A percentile compares a stretch with the other conserved stretches of the same genome.
Conservation (phyloP, 2,888 invertebrate species). For the Lypha dubia region DNA sequence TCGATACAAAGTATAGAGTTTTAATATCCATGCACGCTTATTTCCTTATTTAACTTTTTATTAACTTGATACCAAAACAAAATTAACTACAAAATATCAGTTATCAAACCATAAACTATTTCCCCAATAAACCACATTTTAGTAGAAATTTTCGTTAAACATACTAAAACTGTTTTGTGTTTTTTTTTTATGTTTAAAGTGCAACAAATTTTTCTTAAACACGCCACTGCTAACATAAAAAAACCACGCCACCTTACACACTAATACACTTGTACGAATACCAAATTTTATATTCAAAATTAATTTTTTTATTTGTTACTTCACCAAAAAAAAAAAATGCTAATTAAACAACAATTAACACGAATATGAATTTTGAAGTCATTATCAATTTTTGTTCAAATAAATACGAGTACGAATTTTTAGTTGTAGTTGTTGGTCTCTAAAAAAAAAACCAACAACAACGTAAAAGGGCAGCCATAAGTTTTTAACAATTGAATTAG, state of each 20-base stretch:
- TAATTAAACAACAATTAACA: constrained; percentile 70
- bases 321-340: constrained; percentile 71
- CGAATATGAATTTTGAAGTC: constrained; percentile 45
- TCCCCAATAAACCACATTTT: constrained; percentile 66
- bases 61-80: background rate
- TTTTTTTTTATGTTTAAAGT: constrained; percentile 40
- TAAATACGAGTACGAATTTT: constrained; percentile 19
- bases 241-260: too few species aligned
- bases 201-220: constrained; percentile 61
- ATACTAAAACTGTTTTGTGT: background rate
- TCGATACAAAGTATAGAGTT: background rate
- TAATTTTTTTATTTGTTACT: constrained; percentile 23
- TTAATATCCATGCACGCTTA: background rate
- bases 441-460: constrained; percentile 41
- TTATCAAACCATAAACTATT: constrained; percentile 67
- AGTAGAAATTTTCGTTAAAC: constrained; percentile 14
- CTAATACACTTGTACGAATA: constrained; percentile 17
- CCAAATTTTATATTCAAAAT: constrained; percentile 23
- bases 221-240: constrained; percentile 56
- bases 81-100: constrained; percentile 44
- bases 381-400: constrained; percentile 39
- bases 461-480: constrained; percentile 27
- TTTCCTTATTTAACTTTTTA: constrained; percentile 3
- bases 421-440: too few species aligned
- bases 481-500: constrained; percentile 32